Evolutionary conservation across 2,797 vertebrate species (phyloP).

Genomic region (Arrhamphus sclerolepis): DNA sequence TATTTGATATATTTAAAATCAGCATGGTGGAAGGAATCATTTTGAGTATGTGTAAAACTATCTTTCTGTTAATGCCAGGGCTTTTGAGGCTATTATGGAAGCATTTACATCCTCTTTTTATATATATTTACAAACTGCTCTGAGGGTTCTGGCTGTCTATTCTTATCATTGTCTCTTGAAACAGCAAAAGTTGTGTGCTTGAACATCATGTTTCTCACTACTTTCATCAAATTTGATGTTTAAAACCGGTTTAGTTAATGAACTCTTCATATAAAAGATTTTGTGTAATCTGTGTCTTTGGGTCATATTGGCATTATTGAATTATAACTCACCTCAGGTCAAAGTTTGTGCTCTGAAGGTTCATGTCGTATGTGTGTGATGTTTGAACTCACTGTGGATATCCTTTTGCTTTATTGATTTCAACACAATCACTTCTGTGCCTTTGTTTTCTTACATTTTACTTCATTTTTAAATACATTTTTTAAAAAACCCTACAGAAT

Average conservation of each 20-base stretch:
- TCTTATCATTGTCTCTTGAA: constrained; percentile 36
- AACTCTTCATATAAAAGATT: too few species aligned
- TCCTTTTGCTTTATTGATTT: background rate
- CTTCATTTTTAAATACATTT: background rate
- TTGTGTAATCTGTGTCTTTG: constrained; percentile 2
- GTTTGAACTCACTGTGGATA: background rate
- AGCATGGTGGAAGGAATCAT: constrained; percentile 18
- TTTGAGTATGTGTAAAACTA: constrained; percentile 33
- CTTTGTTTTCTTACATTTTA: background rate
- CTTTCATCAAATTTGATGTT: too few species aligned
- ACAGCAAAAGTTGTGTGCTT: background rate
- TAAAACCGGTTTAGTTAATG: too few species aligned
- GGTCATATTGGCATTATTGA: constrained; percentile 1
- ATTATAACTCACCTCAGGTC: background rate
- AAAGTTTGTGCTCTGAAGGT: background rate
- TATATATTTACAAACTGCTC: constrained; percentile 23
- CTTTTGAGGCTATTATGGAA: constrained; percentile 14
- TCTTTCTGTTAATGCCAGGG: constrained; percentile 1
- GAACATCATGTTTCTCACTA: background rate
- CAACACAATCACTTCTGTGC: background rate
- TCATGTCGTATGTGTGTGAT: background rate
- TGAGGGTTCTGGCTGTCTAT: background rate
- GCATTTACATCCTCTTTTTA: constrained; percentile 21
- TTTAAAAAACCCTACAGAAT: background rate
- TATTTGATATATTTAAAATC: constrained; percentile 34